Evolutionary conservation across 2,888 invertebrate species (phyloP).

Genomic region (Nomada fucata): DNA sequence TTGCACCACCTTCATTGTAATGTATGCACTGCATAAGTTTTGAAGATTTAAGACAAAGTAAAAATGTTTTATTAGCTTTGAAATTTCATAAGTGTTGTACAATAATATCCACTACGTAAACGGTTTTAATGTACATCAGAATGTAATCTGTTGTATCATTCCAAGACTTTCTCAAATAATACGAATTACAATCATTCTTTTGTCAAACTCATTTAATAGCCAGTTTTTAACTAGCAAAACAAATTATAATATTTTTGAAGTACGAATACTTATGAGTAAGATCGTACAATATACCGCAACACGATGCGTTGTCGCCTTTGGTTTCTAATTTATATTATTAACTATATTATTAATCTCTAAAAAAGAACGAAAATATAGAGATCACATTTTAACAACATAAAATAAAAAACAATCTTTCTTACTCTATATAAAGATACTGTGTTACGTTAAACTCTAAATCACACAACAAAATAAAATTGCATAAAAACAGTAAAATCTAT

Average conservation of each 20-base stretch:
- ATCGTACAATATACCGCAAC: constrained; percentile 9
- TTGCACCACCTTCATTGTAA: constrained; percentile 9
- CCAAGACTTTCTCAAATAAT: constrained; percentile 37
- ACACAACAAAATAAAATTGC: constrained; percentile 11
- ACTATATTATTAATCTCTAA: neutral
- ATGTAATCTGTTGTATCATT: constrained; percentile 6
- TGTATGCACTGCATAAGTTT: constrained; percentile 20
- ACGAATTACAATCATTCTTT: constrained; percentile 12
- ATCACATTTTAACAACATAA: constrained; percentile 23
- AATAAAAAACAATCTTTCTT: neutral
- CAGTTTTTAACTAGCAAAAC: constrained; percentile 30
- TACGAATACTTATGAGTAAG: constrained; percentile 9
- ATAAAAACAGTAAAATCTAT: constrained; percentile 15
- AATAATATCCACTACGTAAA: constrained; percentile 31
- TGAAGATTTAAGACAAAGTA: constrained; percentile 39
- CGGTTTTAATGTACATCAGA: neutral
- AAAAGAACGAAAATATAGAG: constrained; percentile 9
- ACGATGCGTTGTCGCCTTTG: neutral
- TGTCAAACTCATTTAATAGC: constrained; percentile 31
- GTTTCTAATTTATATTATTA: constrained; percentile 6
- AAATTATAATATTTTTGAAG: constrained; percentile 17
- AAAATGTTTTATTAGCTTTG: constrained; percentile 51
- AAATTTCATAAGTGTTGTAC: constrained; percentile 35
- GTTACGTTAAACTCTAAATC: constrained; percentile 5
- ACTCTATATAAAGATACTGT: constrained; percentile 4